Base-by-base conservation (phyloP, 2,797 vertebrate genomes). In the Astyanax mexicanus region DNA sequence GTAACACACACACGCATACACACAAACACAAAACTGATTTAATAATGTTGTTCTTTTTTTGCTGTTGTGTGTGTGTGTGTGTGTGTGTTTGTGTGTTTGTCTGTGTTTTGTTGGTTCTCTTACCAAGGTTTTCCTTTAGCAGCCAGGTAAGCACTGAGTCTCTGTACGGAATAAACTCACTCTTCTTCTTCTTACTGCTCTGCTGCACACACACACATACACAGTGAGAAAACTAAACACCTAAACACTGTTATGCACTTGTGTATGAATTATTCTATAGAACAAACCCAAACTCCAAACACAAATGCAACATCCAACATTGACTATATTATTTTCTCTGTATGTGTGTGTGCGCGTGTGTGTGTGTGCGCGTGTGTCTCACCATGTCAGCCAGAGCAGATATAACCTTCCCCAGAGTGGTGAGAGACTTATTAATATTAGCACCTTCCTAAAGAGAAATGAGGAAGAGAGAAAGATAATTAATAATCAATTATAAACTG, bases 141-240 rank as follows among this genome's bases (percentile, higher is more conserved):
- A 96, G 87, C 95, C 95, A 96, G 51, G 95, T 96, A 32, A 97
- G 93, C 13, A 95, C 95, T 0, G 96, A 96, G 86, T 96, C 96
- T 82, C 96, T 91, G 86, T 96, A 96, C 3, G 96, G 96, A 60
- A 97, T 95, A 73, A 96, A 96, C 27, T 96, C 95, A 1, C 92
- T 93, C 69, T 92, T 96, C 86, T 89, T 94, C 88, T 93, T 95
- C 89, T 96, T 96, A 15, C 90, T 95, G 84, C 47, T 49, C 19
- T 49, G 47, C 47, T 49, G 9, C 17, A 49, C 47, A 49, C 47
- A 49, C 47, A 49, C 51, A 62, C 32, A 44, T 10, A 75, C 51
- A 75, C 21, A 67, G n/a, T n/a, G n/a, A n/a, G n/a, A n/a, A n/a
- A n/a, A n/a, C n/a, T n/a, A n/a, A n/a, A n/a, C n/a, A n/a, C n/a